A percentile compares a stretch with the other conserved stretches of the same genome.
These are phyloP conservation scores for Rhegmatorhina hoffmannsi DNA, from an alignment of 2,113 vertebrate species.

Conservation along the genomic window DNA sequence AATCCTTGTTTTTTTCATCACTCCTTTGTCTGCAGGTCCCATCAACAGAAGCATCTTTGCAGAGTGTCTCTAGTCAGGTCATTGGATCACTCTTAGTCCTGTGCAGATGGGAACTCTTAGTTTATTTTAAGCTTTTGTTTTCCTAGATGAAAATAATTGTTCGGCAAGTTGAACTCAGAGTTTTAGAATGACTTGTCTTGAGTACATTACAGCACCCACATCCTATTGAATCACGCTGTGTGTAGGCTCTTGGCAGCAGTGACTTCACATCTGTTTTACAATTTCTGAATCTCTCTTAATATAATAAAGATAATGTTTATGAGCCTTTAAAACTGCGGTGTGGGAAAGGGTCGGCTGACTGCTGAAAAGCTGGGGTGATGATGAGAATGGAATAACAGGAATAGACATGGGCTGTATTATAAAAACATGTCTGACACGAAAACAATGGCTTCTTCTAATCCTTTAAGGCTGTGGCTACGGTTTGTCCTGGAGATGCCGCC, in stretches of 20 bases:
- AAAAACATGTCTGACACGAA: slow-evolving; percentile 37
- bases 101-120: neutral
- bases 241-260: slow-evolving; percentile 35
- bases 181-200: slow-evolving; percentile 43
- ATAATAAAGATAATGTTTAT: slow-evolving; percentile 58
- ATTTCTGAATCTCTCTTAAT: slow-evolving; percentile 46
- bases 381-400: slow-evolving; percentile 39
- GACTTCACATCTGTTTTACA: slow-evolving; percentile 47
- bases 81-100: neutral
- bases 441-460: slow-evolving; percentile 25
- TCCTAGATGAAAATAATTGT: slow-evolving; percentile 14
- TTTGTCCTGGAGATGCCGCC: neutral
- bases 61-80: neutral
- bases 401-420: slow-evolving; percentile 18
- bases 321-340: slow-evolving; percentile 46
- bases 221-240: slow-evolving; percentile 27
- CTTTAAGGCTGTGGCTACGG: neutral
- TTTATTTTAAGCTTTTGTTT: slow-evolving; percentile 55
- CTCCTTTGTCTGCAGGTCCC: neutral
- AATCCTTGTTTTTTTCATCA: neutral
- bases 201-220: slow-evolving; percentile 53
- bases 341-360: slow-evolving; percentile 46
- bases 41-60: neutral
- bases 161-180: slow-evolving; percentile 24
- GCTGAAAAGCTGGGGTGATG: slow-evolving; percentile 36